A percentile compares a stretch with the other conserved stretches of the same genome.
Conservation (phyloP, 2,888 invertebrate species). For the Lumbricus terrestris region DNA sequence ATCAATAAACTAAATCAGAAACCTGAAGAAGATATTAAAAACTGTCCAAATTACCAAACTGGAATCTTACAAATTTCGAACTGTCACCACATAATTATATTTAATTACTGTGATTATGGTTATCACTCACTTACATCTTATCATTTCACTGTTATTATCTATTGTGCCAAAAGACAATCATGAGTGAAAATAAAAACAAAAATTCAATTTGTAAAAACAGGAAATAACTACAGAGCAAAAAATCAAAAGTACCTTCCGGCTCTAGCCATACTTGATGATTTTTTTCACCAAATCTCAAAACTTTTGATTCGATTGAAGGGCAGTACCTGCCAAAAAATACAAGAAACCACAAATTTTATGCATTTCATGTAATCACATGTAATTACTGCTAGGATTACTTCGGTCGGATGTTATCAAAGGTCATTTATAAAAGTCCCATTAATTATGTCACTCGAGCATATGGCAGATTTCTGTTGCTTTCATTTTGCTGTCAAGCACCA, state of each 20-base stretch:
- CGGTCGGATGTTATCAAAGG: no score
- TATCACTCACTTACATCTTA: background rate
- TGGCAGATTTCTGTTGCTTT: background rate
- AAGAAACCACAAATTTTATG: background rate
- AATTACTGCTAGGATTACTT: background rate
- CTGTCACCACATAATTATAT: background rate
- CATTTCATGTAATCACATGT: background rate
- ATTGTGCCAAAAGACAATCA: background rate
- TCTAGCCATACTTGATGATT: constrained; percentile 80
- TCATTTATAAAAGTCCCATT: background rate
- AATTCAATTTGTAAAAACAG: background rate
- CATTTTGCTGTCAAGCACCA: no score
- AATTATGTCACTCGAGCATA: background rate
- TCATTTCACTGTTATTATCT: background rate
- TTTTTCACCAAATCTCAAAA: constrained; percentile 69
- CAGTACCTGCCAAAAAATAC: constrained; percentile 68
- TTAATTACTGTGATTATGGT: background rate
- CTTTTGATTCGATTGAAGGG: constrained; percentile 85
- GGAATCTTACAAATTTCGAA: background rate
- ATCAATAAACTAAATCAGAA: background rate
- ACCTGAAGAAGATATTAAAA: background rate
- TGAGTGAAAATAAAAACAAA: background rate
- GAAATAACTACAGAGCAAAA: background rate
- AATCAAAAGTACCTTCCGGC: constrained; percentile 72
- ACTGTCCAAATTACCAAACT: background rate